phyloP scores from a whole-genome alignment of 1,140 invertebrate genomes.

The Caerostris darwini region DNA sequence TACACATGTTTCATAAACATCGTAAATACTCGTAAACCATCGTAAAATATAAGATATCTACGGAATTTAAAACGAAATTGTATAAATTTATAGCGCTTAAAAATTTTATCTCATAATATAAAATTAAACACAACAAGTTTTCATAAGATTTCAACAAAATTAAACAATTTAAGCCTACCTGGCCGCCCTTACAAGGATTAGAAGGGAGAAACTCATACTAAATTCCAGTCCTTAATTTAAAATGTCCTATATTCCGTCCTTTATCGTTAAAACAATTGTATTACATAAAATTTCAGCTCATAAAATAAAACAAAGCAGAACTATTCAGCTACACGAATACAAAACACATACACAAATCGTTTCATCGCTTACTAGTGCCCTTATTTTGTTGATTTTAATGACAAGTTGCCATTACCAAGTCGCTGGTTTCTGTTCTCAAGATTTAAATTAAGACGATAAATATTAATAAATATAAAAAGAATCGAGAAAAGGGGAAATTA shows the following conservation, averaged over 20 bases:
- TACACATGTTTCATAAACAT: too few relatives aligned
- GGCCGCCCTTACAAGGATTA: background rate
- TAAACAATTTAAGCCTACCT: constrained; percentile 57
- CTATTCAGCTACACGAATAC: constrained; percentile 40
- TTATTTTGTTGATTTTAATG: constrained; percentile 75
- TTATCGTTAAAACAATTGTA: background rate
- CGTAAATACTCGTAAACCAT: too few relatives aligned
- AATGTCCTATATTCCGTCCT: background rate
- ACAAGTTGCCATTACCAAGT: constrained; percentile 35
- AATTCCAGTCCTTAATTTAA: background rate
- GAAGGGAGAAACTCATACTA: background rate
- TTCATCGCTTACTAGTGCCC: constrained; percentile 49
- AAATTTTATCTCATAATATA: background rate
- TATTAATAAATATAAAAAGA: too few relatives aligned
- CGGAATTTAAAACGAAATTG: background rate
- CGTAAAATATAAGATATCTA: background rate
- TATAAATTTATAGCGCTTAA: background rate
- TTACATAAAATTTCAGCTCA: background rate
- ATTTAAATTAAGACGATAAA: background rate
- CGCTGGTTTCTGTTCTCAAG: background rate
- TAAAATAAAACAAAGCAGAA: constrained; percentile 25
- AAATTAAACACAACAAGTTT: background rate
- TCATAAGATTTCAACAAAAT: background rate
- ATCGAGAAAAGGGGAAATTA: too few relatives aligned
- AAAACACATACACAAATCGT: constrained; percentile 50